phyloP scores from a whole-genome alignment of 2,888 invertebrate species.

The Drosophila atripex region DNA sequence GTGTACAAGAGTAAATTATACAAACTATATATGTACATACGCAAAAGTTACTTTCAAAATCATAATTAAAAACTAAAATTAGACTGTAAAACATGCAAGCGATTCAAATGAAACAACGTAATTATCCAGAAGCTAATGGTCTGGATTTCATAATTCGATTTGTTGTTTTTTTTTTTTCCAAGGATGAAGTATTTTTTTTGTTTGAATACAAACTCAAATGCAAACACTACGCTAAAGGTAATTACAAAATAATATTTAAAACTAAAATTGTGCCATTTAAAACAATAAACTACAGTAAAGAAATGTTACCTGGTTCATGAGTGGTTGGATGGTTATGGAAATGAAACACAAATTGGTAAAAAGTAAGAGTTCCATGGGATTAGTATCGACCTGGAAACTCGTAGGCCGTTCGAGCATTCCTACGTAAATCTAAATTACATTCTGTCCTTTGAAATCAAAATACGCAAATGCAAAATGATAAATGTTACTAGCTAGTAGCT shows the following conservation, averaged over 20 bases:
- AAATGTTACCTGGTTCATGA: conserved; percentile 34
- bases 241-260: conserved; percentile 44
- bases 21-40: conserved; percentile 70
- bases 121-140: conserved; percentile 29
- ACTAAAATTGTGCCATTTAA: conserved; percentile 36
- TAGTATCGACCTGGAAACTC: conserved; percentile 18
- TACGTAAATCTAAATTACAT: conserved; percentile 5
- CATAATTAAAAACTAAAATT: conserved; percentile 62
- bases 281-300: conserved; percentile 40
- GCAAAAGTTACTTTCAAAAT: conserved; percentile 72
- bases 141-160: conserved; percentile 19
- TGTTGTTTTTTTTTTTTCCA: conserved; percentile 17
- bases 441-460: conserved; percentile 7
- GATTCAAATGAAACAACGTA: conserved; percentile 42
- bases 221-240: conserved; percentile 60
- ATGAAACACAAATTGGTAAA: conserved; percentile 5
- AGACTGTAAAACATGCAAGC: conserved; percentile 67
- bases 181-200: conserved; percentile 29
- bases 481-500: conserved; percentile 35
- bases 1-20: conserved; percentile 50
- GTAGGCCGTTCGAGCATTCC: conserved; percentile 3
- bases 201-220: conserved; percentile 58
- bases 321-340: conserved; percentile 26
- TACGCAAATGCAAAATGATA: conserved; percentile 29
- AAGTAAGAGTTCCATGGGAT: neutral